These are phyloP conservation scores for Lacerta bilineata DNA, from an alignment of 2,797 vertebrate genomes.

Conservation along the genomic window DNA sequence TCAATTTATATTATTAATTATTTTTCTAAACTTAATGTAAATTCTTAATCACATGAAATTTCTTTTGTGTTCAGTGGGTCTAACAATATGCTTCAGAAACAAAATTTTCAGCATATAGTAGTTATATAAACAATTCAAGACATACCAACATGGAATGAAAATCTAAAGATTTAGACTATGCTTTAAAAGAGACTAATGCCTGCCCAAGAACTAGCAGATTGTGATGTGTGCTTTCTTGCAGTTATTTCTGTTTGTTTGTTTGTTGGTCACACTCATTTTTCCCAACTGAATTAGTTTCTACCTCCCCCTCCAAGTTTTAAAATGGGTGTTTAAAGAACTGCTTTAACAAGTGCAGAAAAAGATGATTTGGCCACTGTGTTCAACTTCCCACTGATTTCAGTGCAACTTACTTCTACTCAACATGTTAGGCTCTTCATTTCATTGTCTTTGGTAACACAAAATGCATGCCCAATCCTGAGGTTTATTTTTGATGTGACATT, in stretches of 20 bases:
- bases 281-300: background rate
- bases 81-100: background rate
- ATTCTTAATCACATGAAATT: background rate
- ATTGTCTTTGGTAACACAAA: background rate
- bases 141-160: background rate
- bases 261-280: background rate
- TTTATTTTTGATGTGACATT: slow-evolving; percentile 3
- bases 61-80: background rate
- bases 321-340: background rate
- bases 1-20: background rate
- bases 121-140: background rate
- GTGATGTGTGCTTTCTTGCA: background rate
- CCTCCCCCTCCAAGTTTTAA: background rate
- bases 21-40: background rate
- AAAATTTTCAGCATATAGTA: background rate
- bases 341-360: background rate
- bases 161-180: background rate
- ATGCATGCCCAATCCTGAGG: too few species aligned
- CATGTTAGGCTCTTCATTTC: background rate
- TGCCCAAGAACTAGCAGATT: background rate
- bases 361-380: background rate
- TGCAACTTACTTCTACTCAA: background rate
- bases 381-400: slow-evolving; percentile 3
- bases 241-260: background rate
- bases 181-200: background rate